Evolutionary conservation across 2,797 vertebrate genomes (phyloP), one percentile per base, ranked within the genome.

Genomic region (Hybognathus amarus): DNA sequence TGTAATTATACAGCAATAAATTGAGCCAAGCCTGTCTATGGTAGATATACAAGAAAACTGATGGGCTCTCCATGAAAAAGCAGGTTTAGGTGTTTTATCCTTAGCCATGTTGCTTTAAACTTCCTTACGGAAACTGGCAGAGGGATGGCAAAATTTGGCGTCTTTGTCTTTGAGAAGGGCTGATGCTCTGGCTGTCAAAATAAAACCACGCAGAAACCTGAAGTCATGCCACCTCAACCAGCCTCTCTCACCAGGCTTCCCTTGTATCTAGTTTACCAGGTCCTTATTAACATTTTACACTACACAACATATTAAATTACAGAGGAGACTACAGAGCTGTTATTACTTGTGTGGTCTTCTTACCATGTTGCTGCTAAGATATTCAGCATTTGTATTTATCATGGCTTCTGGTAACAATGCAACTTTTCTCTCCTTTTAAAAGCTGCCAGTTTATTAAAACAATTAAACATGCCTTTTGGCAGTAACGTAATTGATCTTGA

Each of bases 1-100:
- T 82, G 30, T 85, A 70, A 87, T 90, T 90, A 90, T 75, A 47
- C 45, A 83, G 68, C 67, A 71, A 76, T 66, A 85, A 89, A 90
- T 89, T 88, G 70, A 84, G 85, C 87, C 87, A 68, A 71, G 50
- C 20, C 73, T 69, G 74, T 83, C 18, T 59, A 17, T 33, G 18
- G 20, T 69, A 56, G 69, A 61, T 61, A 59, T 54, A 59, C 30
- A 61, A 42, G 50, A 70, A 63, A 61, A 42, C 20, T 22, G 24
- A 78, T 47, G 27, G 54, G 20, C 66, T 30, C 70, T 67, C 17
- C 6, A 6, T 22, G 47, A 61, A 74, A 67, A 42, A 52, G 11
- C 4, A 5, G 11, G 36, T 83, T 63, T 7, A 79, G 66, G 54
- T 66, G 22, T 54, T 40, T 75, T 66, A 30, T 47, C 64, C 59